Evolutionary conservation across 2,113 vertebrate genomes (phyloP), one percentile per base, ranked within the genome.

Genomic region (Lates calcarifer): DNA sequence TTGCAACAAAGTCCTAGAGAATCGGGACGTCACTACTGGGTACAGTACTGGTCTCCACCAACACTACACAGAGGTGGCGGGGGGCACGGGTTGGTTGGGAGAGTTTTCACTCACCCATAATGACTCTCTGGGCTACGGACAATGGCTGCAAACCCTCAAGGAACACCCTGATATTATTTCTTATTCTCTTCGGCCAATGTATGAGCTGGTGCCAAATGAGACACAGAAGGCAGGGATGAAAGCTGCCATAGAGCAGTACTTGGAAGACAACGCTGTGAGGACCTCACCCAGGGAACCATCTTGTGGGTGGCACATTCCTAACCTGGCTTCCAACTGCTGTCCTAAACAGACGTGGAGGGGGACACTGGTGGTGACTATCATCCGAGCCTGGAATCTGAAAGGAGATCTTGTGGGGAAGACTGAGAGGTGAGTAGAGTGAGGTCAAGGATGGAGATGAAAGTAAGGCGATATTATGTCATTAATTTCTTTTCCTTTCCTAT

Each of bases 151-250:
- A 0, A 77, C 53, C 1, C 75, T 92, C 6, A 87, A 85, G 43
- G 47, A 80, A 8, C 22, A 28, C 9, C 33, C 87, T 0, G 81
- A 78, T 55, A 10, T 88, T 18, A 68, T 91, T 28, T 29, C 14
- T 0, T 91, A 88, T 53, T 82, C 67, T 28, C 78, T 92, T 1
- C 41, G 10, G 6, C 90, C 88, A 39, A 49, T 92, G 11, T 85
- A 63, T 56, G 6, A 64, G 20, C 81, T 91, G 28, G 51, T 84
- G 24, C 31, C 53, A 0, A 61, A 47, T 9, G 1, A 20, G 3
- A 5, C 3, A 1, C 66, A 68, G 17, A 64, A 9, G 29, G 2
- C 17, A 18, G 80, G 72, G n/a, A 22, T 88, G 81, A 86, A 87
- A 69, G 69, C 58, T 1, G 81, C 88, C 28, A 78, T 81, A 26